Evolutionary conservation across 2,888 invertebrate species (phyloP), one percentile per base, ranked within the genome.

Genomic region (Synanthedon andrenaeformis): DNA sequence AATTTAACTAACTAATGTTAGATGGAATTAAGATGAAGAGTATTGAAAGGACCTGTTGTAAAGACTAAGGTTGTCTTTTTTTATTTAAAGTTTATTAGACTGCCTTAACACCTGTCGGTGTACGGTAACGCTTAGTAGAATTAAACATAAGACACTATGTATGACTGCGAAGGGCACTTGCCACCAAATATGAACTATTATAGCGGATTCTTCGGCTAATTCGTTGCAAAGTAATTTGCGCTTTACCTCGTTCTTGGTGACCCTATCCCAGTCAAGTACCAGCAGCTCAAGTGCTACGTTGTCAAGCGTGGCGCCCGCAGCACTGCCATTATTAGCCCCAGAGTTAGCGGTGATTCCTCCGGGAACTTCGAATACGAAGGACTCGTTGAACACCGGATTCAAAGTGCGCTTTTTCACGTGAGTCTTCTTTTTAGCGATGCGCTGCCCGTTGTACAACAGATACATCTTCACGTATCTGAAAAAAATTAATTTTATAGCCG

Each of bases 321-420:
- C 91, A 10, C 35, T 10, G 8, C 35, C 35, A 10, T 35, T 35
- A 35, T 35, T 35, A 52, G 93, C 92, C 13, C 45, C 92, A 62
- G 93, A 92, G 62, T 94, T 94, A 85, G 89, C 74, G 88, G 86
- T 84, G 10, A 35, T 10, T 35, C 35, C 35, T 17, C 85, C 91
- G 14, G 97, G 98, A 62, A 99, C 95, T 70, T 99, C 98, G 78
- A 99, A 99, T 54, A 97, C 96, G 84, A 99, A 98, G 53, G 97
- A 97, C 86, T 99, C 99, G 89, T 99, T 99, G 90, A 98, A 99
- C 54, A 99, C 98, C 0, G 99, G 99, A 88, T 97, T 97, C 65
- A 98, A 89, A 1, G 99, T 99, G 55, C 98, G 92, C 82, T 98
- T 99, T 91, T 98, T 98, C 52, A 99, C 98, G 79, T 98, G 98